Percentiles rank a stretch among this genome's conserved stretches.
These are phyloP conservation scores for Colletes latitarsis DNA, from an alignment of 1,140 invertebrate genomes.

Conservation along the genomic window DNA sequence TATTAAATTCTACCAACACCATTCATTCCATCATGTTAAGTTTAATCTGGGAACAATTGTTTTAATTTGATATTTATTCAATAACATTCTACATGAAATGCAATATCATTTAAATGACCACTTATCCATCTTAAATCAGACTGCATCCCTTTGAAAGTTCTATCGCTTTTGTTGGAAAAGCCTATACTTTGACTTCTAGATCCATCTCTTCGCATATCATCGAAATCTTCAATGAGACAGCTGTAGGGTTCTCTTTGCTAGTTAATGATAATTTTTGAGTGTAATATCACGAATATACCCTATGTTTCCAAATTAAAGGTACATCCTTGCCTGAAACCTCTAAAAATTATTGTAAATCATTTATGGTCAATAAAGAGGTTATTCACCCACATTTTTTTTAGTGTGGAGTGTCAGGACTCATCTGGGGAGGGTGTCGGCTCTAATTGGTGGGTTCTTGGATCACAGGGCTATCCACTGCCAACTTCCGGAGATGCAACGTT, in stretches of 20 bases:
- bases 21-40: not conserved
- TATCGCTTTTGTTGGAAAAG: too few relatives aligned
- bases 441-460: slow-evolving; percentile 77
- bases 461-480: slow-evolving; percentile 71
- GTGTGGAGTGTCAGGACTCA: slow-evolving; percentile 71
- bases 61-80: too few relatives aligned
- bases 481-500: slow-evolving; percentile 60
- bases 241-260: too few relatives aligned
- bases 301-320: slow-evolving; percentile 25
- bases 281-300: too few relatives aligned
- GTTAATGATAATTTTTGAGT: too few relatives aligned
- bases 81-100: too few relatives aligned
- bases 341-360: slow-evolving; percentile 61
- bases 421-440: slow-evolving; percentile 67
- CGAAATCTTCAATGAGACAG: too few relatives aligned
- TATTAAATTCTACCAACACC: not conserved
- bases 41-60: slow-evolving; percentile 32
- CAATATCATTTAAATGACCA: too few relatives aligned
- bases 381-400: slow-evolving; percentile 24
- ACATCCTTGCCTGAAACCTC: slow-evolving; percentile 44
- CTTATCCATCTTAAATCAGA: too few relatives aligned
- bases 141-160: too few relatives aligned
- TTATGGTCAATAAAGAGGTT: slow-evolving; percentile 34
- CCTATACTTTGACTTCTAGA: too few relatives aligned
- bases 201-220: too few relatives aligned